Conservation (phyloP, 2,888 invertebrate species). For the Amiota mariae region DNA sequence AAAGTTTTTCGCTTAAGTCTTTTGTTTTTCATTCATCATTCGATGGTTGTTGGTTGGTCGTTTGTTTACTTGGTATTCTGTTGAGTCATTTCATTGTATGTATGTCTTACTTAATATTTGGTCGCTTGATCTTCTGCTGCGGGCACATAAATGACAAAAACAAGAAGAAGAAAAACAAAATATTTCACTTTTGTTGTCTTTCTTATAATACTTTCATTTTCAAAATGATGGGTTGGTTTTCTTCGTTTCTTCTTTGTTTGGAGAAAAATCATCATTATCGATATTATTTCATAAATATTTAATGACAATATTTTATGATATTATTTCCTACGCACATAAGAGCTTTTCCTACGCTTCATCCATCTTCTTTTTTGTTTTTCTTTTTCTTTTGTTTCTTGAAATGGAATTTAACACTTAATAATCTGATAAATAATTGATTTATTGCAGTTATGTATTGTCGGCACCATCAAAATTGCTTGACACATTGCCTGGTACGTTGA, state of each 20-base stretch:
- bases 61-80: no score
- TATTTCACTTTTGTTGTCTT: no score
- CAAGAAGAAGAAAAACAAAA: no score
- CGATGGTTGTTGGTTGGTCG: no score
- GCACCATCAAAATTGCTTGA: conserved; percentile 92
- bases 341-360: not conserved
- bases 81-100: no score
- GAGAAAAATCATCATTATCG: no score
- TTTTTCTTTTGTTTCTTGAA: conserved; percentile 24
- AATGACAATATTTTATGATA: not conserved
- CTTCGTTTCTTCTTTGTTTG: not conserved
- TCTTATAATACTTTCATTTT: conserved; percentile 2
- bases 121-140: no score
- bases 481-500: conserved; percentile 91
- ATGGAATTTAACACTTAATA: conserved; percentile 9
- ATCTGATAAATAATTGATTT: not conserved
- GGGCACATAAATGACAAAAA: no score
- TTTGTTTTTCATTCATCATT: conserved; percentile 42
- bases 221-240: not conserved
- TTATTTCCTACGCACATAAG: not conserved
- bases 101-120: no score
- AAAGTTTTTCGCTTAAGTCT: conserved; percentile 47
- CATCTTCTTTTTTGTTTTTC: not conserved
- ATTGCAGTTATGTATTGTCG: conserved; percentile 86
- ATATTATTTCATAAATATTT: not conserved